phyloP scores from a whole-genome alignment of 2,113 vertebrate species.

The Calyptomena viridis region DNA sequence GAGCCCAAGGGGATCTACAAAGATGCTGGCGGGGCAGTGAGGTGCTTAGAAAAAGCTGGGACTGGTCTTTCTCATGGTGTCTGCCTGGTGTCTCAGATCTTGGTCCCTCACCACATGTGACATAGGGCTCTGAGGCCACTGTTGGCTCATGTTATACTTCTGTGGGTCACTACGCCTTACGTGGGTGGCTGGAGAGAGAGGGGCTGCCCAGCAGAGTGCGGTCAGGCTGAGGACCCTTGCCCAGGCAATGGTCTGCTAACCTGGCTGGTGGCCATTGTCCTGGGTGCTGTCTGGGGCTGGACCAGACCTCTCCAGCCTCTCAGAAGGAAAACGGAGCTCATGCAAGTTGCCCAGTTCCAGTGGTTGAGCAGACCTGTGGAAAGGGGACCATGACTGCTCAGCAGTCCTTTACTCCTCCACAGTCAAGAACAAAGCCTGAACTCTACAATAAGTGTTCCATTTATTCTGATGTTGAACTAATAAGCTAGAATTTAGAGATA shows the following conservation, averaged over 20 bases:
- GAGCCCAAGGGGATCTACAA: rapidly evolving
- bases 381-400: too few species aligned
- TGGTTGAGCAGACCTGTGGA: rapidly evolving
- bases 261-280: rapidly evolving
- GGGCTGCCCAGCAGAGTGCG: neutral
- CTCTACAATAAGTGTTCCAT: too few species aligned
- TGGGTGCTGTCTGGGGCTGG: rapidly evolving
- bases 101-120: rapidly evolving
- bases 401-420: rapidly evolving
- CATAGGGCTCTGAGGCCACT: too few species aligned
- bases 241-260: neutral
- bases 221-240: neutral
- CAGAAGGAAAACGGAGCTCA: neutral
- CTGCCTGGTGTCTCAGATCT: neutral
- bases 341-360: neutral
- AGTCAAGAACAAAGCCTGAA: neutral
- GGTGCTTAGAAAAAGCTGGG: neutral
- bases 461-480: neutral
- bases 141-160: rapidly evolving
- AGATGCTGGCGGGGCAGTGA: too few species aligned
- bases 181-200: too few species aligned
- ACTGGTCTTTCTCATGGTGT: neutral
- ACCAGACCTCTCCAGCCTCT: rapidly evolving
- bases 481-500: neutral
- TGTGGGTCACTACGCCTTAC: neutral